Conservation (phyloP, 2,113 vertebrate species). For the Equus przewalskii region DNA sequence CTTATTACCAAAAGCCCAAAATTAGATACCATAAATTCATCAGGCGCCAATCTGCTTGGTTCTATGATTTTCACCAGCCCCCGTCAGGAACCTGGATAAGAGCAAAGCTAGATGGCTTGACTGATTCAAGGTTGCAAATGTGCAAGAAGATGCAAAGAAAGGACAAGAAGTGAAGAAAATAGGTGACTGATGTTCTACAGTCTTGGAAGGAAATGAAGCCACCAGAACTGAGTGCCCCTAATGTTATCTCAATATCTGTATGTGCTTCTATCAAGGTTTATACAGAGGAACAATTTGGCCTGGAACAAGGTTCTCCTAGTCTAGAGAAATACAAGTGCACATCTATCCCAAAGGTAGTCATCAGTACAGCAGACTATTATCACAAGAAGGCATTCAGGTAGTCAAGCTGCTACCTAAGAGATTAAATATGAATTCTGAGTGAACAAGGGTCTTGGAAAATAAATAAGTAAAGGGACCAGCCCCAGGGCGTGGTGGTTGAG, state of each 20-base stretch:
- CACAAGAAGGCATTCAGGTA: not conserved
- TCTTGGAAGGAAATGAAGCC: not conserved
- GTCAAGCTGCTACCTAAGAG: not conserved
- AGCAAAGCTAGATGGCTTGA: not conserved
- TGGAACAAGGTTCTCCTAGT: not conserved
- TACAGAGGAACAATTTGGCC: not conserved
- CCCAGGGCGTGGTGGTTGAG: too few species aligned
- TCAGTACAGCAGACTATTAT: not conserved
- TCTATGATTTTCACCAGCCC: not conserved
- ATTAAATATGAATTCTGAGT: not conserved
- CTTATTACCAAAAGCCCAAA: not conserved
- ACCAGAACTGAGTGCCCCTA: not conserved
- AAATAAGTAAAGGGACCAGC: not conserved
- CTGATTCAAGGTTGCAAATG: not conserved
- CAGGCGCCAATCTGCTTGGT: not conserved
- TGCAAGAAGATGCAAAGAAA: not conserved
- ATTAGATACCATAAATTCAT: not conserved
- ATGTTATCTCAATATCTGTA: not conserved
- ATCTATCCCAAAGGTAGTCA: not conserved
- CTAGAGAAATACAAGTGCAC: not conserved
- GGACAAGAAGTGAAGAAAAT: not conserved
- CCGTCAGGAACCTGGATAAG: not conserved
- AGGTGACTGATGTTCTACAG: not conserved
- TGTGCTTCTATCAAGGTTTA: not conserved
- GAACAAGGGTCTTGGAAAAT: not conserved